Evolutionary conservation across 2,888 invertebrate species (phyloP).

Genomic region (Lissocephala sabroskyi): DNA sequence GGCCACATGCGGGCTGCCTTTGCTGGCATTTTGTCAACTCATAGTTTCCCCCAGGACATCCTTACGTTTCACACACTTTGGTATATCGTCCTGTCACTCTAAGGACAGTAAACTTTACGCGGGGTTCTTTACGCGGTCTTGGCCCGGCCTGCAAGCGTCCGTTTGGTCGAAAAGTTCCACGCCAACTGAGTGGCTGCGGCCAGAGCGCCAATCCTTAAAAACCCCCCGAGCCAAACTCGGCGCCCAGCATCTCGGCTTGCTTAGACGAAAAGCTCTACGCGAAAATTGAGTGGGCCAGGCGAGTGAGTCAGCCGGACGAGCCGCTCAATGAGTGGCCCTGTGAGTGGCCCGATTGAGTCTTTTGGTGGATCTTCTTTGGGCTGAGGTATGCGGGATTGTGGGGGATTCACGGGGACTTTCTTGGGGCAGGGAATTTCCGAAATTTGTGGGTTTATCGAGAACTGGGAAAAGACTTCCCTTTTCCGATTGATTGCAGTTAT

Average conservation of each 20-base stretch:
- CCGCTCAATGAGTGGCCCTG: neutral
- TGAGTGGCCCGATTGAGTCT: conserved; percentile 11
- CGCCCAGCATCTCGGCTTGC: conserved; percentile 52
- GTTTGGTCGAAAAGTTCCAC: conserved; percentile 50
- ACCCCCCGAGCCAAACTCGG: conserved; percentile 23
- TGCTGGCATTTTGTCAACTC: conserved; percentile 41
- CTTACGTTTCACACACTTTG: conserved; percentile 1
- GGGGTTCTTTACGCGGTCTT: no score
- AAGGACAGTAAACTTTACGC: no score
- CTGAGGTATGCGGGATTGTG: no score
- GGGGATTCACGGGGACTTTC: no score
- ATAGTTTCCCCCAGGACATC: no score
- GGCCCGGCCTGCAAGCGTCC: conserved; percentile 31
- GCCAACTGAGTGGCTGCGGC: conserved; percentile 47
- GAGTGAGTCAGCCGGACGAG: no score
- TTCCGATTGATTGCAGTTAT: no score
- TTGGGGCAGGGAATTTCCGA: no score
- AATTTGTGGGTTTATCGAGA: no score
- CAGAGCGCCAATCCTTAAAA: conserved; percentile 55
- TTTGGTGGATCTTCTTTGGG: no score
- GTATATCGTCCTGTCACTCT: conserved; percentile 13
- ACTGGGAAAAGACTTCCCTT: conserved; percentile 4
- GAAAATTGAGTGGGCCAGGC: no score
- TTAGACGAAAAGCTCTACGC: no score
- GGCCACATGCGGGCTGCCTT: neutral